Evolutionary conservation across 2,797 vertebrate species (phyloP), one percentile per base, ranked within the genome.

Genomic region (Pristis pectinata): DNA sequence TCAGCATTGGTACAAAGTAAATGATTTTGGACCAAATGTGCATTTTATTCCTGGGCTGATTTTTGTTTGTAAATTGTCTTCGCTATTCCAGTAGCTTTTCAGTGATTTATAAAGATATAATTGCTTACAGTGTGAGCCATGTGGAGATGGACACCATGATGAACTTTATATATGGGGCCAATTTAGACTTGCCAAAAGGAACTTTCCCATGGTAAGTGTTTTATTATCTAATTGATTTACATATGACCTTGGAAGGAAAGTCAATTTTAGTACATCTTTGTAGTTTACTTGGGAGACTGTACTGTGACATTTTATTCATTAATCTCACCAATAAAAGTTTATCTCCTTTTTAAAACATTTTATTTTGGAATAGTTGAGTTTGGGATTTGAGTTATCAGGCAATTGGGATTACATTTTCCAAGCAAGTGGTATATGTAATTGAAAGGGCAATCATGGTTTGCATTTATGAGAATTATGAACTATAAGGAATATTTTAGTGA

Each of bases 161-260:
- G 94, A 96, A 98, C 96, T 99, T 98, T 96, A 98, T 99, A 97
- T 99, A 99, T 22, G 98, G 99, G 95, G 98, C 98, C 96, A 97
- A 98, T 95, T 95, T 98, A 96, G 98, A 99, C 96, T 97, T 99
- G 85, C 98, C 98, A 59, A 96, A 97, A 3, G 96, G 98, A 97
- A 97, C 97, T 96, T 98, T 97, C 96, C 97, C 98, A 96, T 98
- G 98, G 99, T 99, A 98, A 95, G 95, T 97, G 95, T 95, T 96
- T 83, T 95, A 95, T 96, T 94, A 95, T 95, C 95, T 70, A n/a
- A 61, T 56, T 19, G 0, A 3, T 13, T 93, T 49, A 34, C 53
- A 3, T 53, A 17, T 72, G 27, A 53, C n/a, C 44, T 34, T 7
- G 11, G 30, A 27, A 49, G 64, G 95, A 95, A 30, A 82, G 1